Evolutionary conservation across 2,797 vertebrate genomes (phyloP).

Genomic region (Geotrypetes seraphini): DNA sequence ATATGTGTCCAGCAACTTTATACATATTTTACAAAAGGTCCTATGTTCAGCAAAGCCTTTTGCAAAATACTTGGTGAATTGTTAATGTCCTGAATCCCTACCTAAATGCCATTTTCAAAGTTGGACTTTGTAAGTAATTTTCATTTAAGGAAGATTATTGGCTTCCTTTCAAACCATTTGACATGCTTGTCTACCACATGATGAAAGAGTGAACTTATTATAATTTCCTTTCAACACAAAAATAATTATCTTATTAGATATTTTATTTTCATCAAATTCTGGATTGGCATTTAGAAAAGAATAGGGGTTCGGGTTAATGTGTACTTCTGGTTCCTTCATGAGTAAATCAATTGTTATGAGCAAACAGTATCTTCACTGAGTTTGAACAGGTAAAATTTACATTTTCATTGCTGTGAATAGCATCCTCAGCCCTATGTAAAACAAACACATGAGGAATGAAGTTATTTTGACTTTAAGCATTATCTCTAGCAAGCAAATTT

Average conservation of each 20-base stretch:
- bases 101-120: no score
- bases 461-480: neutral
- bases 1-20: no score
- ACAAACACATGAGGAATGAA: slow-evolving; percentile 16
- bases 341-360: slow-evolving; percentile 15
- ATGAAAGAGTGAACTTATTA: slow-evolving; percentile 22
- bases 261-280: slow-evolving; percentile 15
- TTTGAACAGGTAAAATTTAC: slow-evolving; percentile 18
- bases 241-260: neutral
- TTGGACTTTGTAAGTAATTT: no score
- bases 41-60: no score
- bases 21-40: no score
- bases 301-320: slow-evolving; percentile 20
- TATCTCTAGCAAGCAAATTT: slow-evolving; percentile 6
- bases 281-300: slow-evolving; percentile 31
- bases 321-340: neutral
- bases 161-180: slow-evolving; percentile 21
- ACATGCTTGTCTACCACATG: slow-evolving; percentile 20
- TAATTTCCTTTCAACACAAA: slow-evolving; percentile 15
- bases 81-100: no score
- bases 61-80: no score
- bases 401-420: slow-evolving; percentile 17
- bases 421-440: slow-evolving; percentile 8
- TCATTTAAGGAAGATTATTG: slow-evolving; percentile 20
- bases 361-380: slow-evolving; percentile 7